phyloP scores from a whole-genome alignment of 37 sponge, comb jelly and placozoan species.

The Halichondria panicea region DNA sequence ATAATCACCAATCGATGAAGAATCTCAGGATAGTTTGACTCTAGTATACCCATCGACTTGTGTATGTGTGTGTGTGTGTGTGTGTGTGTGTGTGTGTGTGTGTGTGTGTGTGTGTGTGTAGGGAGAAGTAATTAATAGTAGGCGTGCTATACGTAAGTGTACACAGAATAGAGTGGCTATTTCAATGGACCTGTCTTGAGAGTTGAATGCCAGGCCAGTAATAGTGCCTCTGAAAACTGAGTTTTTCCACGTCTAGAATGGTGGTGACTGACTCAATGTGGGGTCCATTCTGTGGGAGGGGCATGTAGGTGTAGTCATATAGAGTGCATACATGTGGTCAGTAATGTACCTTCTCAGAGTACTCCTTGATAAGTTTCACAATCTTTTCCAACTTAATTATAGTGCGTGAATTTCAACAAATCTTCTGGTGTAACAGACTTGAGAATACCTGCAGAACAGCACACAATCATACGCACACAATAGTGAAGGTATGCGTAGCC shows the following conservation, averaged over 20 bases:
- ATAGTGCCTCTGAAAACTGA: constrained; percentile 68
- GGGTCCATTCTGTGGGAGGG: constrained; percentile 21
- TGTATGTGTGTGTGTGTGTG: too few relatives aligned
- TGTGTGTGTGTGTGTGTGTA: too few relatives aligned
- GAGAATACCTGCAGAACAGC: constrained; percentile 16
- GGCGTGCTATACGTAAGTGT: too few relatives aligned
- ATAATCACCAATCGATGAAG: constrained; percentile 16
- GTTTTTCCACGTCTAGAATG: constrained; percentile 63
- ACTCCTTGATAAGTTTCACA: constrained; percentile 1
- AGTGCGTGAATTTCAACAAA: constrained; percentile 18
- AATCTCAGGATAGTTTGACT: constrained; percentile 49
- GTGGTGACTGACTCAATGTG: constrained; percentile 28
- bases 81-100: too few relatives aligned
- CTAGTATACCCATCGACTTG: constrained; percentile 26
- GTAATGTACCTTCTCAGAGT: constrained; percentile 30
- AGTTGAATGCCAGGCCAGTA: constrained; percentile 75
- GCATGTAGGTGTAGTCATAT: too few relatives aligned
- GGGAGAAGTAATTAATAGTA: too few relatives aligned
- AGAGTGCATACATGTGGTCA: too few relatives aligned
- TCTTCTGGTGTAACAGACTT: constrained; percentile 13
- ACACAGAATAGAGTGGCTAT: too few relatives aligned
- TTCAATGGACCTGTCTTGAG: too few relatives aligned
- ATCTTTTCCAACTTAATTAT: not conserved
- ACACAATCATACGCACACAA: too few relatives aligned
- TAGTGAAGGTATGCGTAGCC: too few relatives aligned